Base-by-base conservation (phyloP, 2,797 vertebrate genomes). In the Novumbra hubbsi region DNA sequence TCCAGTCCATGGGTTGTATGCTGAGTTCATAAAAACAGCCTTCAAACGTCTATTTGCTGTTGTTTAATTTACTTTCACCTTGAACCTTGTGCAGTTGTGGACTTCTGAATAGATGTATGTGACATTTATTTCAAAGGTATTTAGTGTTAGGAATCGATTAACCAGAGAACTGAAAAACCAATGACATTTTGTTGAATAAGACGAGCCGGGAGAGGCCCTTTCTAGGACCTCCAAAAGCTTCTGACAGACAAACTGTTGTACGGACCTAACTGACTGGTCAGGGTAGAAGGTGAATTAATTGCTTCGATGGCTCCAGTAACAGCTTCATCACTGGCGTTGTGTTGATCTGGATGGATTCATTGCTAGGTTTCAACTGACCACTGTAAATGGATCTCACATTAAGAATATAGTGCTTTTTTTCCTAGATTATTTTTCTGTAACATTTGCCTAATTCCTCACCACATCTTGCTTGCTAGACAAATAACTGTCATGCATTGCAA, bases 381-480 rank as follows among this genome's bases (percentile, higher is more conserved):
- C 68, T 70, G n/a, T 77, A 68, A 73, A 73, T 72, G 45, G 50
- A 73, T 83, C 72, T 80, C 48, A 38, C 68, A 28, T 79, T 70
- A 68, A 41, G 30, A 49, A 63, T 75, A 86, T 76, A 74, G 70
- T 70, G 72, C 17, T 63, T 76, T 86, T 86, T 86, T 83, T 80
- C 80, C 72, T 68, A 80, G 79, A 78, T 85, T 87, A 21, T 86
- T 86, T 88, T 85, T 78, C 78, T 71, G 82, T 79, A 80, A 62
- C 41, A 86, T 89, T 90, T 91, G 87, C 88, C 90, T 90, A 88
- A 89, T 89, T 90, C 79, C 87, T 88, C 75, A 76, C 79, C 52
- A n/a, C n/a, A 62, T 78, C 65, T 85, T 83, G 82, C 86, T 86
- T 86, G 87, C 77, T 79, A 76, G 80, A 83, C 84, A 78, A 75